Evolutionary conservation across 2,888 invertebrate species (phyloP).

Genomic region (Sarcophaga caerulescens): DNA sequence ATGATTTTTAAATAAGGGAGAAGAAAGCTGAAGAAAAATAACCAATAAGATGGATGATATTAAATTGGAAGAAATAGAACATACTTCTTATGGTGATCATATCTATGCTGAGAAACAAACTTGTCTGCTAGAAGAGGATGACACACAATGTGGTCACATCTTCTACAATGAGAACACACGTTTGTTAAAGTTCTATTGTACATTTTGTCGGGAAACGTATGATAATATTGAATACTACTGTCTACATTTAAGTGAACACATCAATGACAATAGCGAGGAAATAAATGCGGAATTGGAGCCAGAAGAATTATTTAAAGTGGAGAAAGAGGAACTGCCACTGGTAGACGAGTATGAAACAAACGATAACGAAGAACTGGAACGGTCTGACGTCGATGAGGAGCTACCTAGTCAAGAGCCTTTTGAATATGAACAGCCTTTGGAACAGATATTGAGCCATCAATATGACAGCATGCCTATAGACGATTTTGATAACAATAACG

Average conservation of each 20-base stretch:
- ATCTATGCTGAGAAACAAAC: constrained; percentile 30
- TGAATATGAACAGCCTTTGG: constrained; percentile 14
- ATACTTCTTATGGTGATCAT: constrained; percentile 15
- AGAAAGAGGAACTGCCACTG: background rate
- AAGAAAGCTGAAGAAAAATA: background rate
- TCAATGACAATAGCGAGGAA: constrained; percentile 46
- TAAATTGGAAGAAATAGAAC: constrained; percentile 21
- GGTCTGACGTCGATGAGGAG: background rate
- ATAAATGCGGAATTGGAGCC: constrained; percentile 50
- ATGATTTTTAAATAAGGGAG: constrained; percentile 15
- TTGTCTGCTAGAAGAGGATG: constrained; percentile 60
- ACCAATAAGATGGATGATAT: constrained; percentile 37
- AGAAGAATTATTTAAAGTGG: background rate
- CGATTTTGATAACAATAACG: constrained; percentile 11
- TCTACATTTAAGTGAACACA: constrained; percentile 68
- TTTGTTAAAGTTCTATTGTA: constrained; percentile 68
- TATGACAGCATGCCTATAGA: background rate
- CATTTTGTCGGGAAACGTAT: constrained; percentile 66
- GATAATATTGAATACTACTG: constrained; percentile 70
- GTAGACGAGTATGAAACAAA: background rate
- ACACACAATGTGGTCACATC: constrained; percentile 68
- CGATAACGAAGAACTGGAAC: background rate
- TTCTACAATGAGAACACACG: constrained; percentile 66
- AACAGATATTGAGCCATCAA: background rate
- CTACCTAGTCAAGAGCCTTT: background rate